Base-by-base conservation (phyloP, 2,888 invertebrate species). In the Ormyrus labotus region DNA sequence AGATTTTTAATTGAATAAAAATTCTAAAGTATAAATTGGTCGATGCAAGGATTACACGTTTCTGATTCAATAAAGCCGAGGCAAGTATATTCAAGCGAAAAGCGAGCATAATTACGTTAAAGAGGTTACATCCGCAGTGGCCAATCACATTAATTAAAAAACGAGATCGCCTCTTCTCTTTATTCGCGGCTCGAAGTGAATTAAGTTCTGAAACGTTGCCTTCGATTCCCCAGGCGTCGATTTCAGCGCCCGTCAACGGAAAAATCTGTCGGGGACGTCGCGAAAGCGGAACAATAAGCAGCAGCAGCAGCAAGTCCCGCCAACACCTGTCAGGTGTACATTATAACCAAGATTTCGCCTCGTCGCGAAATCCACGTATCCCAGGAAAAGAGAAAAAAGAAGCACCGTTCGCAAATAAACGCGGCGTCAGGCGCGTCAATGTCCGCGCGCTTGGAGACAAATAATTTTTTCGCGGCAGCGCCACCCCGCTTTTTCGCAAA, bases 391-490 rank as follows among this genome's bases (percentile, higher is more conserved):
- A 34, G 3, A 34, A 34, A 2, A 34, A 34, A 34, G 45, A 53
- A 51, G 50, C 34, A n/a, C 34, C 5, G 47, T 0, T 10, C 50
- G 19, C 11, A 8, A 67, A 67, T 72, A 72, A 78, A 55, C 53
- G 67, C 58, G 47, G 47, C 64, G 68, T 71, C 64, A 70, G 71
- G 9, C 45, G 50, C 34, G 53, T 77, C 70, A 50, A 63, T 61
- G 64, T 70, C 63, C 47, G 47, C 19, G 61, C 55, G 19, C 48
- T 50, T 45, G 48, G 10, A 58, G 13, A 34, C 19, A 50, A 55
- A 67, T 76, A 71, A 69, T 64, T 65, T 55, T 77, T 80, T 77
- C 61, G 7, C 57, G 2, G 9, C 58, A 13, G 7, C 70, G 6
- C 60, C 34, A 34, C 34, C 34, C 34, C 2, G 34, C 34, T 53